These are phyloP conservation scores for Diplodus puntazzo DNA, from an alignment of 2,797 vertebrate species.

Conservation along the genomic window DNA sequence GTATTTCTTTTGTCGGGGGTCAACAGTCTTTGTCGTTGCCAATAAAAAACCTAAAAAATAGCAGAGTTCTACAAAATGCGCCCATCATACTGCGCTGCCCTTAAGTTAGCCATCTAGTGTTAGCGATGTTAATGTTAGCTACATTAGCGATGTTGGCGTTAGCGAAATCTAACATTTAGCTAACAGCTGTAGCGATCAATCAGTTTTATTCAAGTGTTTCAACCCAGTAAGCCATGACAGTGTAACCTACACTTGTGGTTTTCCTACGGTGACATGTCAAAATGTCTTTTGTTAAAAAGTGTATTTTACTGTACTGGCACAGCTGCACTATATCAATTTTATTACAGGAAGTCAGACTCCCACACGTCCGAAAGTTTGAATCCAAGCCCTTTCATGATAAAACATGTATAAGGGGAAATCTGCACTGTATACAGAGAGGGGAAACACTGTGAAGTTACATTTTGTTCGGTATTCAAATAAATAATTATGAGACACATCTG, in stretches of 20 bases:
- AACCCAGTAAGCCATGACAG: not conserved
- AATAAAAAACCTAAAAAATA: no score
- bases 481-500: conserved; percentile 9
- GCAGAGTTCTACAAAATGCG: no score
- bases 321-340: not conserved
- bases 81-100: no score
- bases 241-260: not conserved
- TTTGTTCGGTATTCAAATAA: conserved; percentile 20
- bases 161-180: no score
- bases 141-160: no score
- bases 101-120: no score
- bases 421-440: not conserved
- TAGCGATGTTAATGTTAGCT: no score
- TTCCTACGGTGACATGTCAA: not conserved
- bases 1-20: no score
- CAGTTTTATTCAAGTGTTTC: not conserved
- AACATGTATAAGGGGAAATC: not conserved
- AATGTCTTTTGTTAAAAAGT: not conserved
- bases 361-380: conserved; percentile 3
- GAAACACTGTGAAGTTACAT: not conserved
- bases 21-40: no score
- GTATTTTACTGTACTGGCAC: not conserved
- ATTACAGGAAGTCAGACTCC: not conserved
- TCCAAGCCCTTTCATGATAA: conserved; percentile 1
- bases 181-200: no score